Evolutionary conservation across 1,140 invertebrate species (phyloP).

Genomic region (Pogonus chalceus): DNA sequence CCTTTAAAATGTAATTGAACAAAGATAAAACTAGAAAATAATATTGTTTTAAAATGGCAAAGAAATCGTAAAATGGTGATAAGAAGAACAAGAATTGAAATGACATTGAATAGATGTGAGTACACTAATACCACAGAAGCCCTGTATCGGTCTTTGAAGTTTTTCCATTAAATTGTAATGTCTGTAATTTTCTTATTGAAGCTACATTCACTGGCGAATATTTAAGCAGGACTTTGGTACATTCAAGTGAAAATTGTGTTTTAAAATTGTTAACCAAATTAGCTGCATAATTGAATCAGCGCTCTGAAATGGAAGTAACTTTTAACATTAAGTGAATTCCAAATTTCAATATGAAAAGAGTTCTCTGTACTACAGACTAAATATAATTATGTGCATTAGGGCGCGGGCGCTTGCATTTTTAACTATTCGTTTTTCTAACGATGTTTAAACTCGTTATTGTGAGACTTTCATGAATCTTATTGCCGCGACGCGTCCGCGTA

Average conservation of each 20-base stretch:
- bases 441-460: too few relatives aligned
- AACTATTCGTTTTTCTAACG: not conserved
- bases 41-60: too few relatives aligned
- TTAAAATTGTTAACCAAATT: constrained; percentile 6
- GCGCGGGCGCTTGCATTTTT: not conserved
- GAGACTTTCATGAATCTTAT: too few relatives aligned
- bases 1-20: too few relatives aligned
- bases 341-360: constrained; percentile 5
- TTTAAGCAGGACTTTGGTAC: constrained; percentile 4
- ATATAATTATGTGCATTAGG: constrained; percentile 3
- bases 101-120: too few relatives aligned
- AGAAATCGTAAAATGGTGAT: too few relatives aligned
- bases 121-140: not conserved
- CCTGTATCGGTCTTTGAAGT: constrained; percentile 1
- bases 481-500: too few relatives aligned
- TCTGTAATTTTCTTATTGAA: constrained; percentile 7
- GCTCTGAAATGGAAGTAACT: constrained; percentile 4
- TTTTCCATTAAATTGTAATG: constrained; percentile 6
- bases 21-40: too few relatives aligned
- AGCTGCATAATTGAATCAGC: constrained; percentile 2
- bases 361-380: not conserved
- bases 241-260: constrained; percentile 6
- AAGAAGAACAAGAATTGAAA: too few relatives aligned
- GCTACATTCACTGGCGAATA: not conserved
- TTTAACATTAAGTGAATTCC: constrained; percentile 2